Evolutionary conservation across 1,140 invertebrate species (phyloP).

Genomic region (Micrasema longulum): DNA sequence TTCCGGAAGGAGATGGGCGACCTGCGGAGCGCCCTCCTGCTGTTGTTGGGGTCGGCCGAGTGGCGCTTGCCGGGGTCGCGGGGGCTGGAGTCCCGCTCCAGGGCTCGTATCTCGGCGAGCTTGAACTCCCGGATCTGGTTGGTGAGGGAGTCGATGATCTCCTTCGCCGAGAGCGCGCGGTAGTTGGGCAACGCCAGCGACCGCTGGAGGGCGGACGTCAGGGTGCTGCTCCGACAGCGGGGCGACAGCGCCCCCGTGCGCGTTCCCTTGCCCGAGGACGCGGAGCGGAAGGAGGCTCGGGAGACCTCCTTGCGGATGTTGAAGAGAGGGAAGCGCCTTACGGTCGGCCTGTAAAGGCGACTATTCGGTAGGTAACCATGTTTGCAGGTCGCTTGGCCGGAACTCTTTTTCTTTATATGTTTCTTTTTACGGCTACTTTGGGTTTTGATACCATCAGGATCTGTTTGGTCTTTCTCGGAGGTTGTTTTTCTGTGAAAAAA

Average conservation of each 20-base stretch:
- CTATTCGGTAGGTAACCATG: not conserved
- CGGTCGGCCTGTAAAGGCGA: conserved; percentile 11
- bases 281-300: not conserved
- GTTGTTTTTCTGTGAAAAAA: conserved; percentile 13
- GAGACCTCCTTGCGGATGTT: not conserved
- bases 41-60: conserved; percentile 32
- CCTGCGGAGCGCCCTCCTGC: not conserved
- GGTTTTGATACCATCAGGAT: not conserved
- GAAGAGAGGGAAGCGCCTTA: not conserved
- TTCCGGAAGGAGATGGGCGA: conserved; percentile 21
- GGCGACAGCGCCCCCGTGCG: too few relatives aligned
- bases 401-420: conserved; percentile 7
- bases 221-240: not conserved
- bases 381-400: too few relatives aligned
- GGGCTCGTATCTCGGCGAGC: conserved; percentile 9
- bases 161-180: conserved; percentile 42
- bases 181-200: conserved; percentile 36
- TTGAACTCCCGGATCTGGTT: conserved; percentile 39
- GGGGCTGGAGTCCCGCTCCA: conserved; percentile 5
- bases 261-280: not conserved
- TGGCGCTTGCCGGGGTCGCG: not conserved
- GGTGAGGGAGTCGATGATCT: conserved; percentile 49
- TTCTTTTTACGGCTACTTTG: conserved; percentile 6
- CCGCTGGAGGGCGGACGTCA: conserved; percentile 14
- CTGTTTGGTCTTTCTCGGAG: not conserved